Evolutionary conservation across 2,888 invertebrate genomes (phyloP), one percentile per base, ranked within the genome.

Genomic region (Aphidius colemani): DNA sequence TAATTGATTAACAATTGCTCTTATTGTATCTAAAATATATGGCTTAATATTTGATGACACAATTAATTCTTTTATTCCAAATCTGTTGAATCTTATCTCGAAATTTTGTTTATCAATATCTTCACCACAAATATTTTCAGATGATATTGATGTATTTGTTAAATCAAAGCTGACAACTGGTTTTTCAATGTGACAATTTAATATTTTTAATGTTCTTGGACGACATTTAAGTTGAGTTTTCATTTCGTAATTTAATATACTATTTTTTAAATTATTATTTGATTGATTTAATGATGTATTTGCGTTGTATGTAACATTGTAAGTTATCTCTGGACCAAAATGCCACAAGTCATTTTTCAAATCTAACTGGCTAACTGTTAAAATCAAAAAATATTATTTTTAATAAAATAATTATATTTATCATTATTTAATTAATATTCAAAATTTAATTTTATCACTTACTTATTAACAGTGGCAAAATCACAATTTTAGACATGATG

Each of bases 31-130:
- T 7, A 77, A 56, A 9, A 18, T 64, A 10, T 64, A 55, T 7
- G 71, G 70, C 10, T 69, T 68, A 3, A 72, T 67, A 6, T 67
- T 69, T 39, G 69, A 69, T 7, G 72, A 70, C 3, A 77, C 73
- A 4, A 75, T 18, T 1, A 77, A 67, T 30, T 69, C 68, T 1
- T 72, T 64, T 39, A 77, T 57, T 0, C 76, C 75, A 11, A 69
- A 63, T 7, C 65, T 67, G 18, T 66, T 67, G 66, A 77, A 78
- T 13, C 63, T 71, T 55, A 78, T 66, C 57, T 77, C 76, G 53
- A 77, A 60, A 48, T 55, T 13, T 6, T 49, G 46, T 30, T 4
- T 30, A 30, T 30, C 4, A 5, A 30, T 5, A 30, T 30, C 5
- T 30, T 30, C 30, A 30, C 5, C 30, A 30, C 5, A 30, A 30